Evolutionary conservation across 2,113 vertebrate species (phyloP).

Genomic region (Macaca fascicularis): T2T-MFA8v1.1 NC_088390.1:43641501-43642000

Average conservation of each 20-base stretch:
- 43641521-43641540: not conserved
- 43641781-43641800: constrained; percentile 38
- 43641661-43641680: constrained; percentile 22
- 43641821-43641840: not conserved
- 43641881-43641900: constrained; percentile 39
- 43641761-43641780: not conserved
- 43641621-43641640: not conserved
- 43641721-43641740: not conserved
- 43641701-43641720: not conserved
- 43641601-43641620: constrained; percentile 11
- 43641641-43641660: not conserved
- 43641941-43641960: too few species aligned
- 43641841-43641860: not conserved
- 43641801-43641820: not conserved
- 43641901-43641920: not conserved
- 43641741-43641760: constrained; percentile 51
- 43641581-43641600: not conserved
- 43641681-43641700: not conserved
- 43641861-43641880: constrained; percentile 6
- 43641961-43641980: too few species aligned
- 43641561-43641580: not conserved
- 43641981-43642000: too few species aligned
- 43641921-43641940: not conserved
- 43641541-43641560: constrained; percentile 24
- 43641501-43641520: not conserved